Evolutionary conservation across 2,888 invertebrate genomes (phyloP).

Genomic region (Acanthococcus lagerstroemiae): DNA sequence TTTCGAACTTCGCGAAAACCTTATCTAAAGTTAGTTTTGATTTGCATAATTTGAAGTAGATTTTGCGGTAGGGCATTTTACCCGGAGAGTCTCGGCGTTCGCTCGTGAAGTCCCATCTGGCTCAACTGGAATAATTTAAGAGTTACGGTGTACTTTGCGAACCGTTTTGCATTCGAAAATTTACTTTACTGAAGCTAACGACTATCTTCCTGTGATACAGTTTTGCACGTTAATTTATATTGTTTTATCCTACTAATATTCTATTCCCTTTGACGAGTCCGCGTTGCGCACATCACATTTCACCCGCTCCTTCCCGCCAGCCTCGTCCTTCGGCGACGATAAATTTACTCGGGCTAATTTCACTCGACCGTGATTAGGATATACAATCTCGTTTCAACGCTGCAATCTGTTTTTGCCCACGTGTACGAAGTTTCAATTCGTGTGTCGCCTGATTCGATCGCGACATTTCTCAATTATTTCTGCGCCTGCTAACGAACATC

Average conservation of each 20-base stretch:
- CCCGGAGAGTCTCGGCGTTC: background rate
- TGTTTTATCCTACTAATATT: slow-evolving; percentile 24
- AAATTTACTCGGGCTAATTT: too few relatives aligned
- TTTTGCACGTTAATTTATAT: slow-evolving; percentile 23
- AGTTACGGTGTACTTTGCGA: slow-evolving; percentile 24
- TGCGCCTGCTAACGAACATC: too few relatives aligned
- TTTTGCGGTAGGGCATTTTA: slow-evolving; percentile 26
- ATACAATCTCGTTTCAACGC: too few relatives aligned
- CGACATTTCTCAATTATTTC: too few relatives aligned
- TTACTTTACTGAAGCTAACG: slow-evolving; percentile 22
- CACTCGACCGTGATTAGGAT: background rate
- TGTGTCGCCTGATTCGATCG: too few relatives aligned
- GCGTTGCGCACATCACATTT: too few relatives aligned
- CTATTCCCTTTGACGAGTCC: slow-evolving; percentile 20
- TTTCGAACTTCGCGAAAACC: slow-evolving; percentile 25
- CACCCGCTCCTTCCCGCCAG: too few relatives aligned
- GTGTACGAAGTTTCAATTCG: too few relatives aligned
- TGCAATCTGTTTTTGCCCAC: too few relatives aligned
- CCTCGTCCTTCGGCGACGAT: background rate
- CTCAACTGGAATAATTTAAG: slow-evolving; percentile 30
- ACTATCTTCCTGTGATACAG: slow-evolving; percentile 21
- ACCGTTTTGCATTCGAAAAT: slow-evolving; percentile 27
- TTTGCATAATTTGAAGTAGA: slow-evolving; percentile 29
- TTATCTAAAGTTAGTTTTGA: slow-evolving; percentile 29
- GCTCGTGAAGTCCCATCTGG: slow-evolving; percentile 25